Conservation (phyloP, 2,888 invertebrate species). For the Venustoraphidia nigricollis region DNA sequence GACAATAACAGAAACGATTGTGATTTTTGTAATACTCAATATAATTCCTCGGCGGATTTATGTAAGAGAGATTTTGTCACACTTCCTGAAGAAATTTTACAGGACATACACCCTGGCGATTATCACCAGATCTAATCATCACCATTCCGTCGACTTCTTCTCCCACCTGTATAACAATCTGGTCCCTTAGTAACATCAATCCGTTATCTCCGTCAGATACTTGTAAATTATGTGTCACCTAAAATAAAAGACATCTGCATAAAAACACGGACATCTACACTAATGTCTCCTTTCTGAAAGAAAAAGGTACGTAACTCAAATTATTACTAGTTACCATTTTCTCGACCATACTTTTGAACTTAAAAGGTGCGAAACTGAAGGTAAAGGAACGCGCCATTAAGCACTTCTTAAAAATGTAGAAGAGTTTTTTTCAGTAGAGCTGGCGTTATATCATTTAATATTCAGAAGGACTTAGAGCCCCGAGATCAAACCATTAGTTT, state of each 20-base stretch:
- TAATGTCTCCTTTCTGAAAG: too few relatives aligned
- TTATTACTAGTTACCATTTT: too few relatives aligned
- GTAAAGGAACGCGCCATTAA: too few relatives aligned
- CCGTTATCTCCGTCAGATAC: slow-evolving; percentile 74
- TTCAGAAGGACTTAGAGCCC: too few relatives aligned
- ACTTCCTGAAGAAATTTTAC: slow-evolving; percentile 87
- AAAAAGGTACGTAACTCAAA: too few relatives aligned
- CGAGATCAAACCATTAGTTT: too few relatives aligned
- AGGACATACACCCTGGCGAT: slow-evolving; percentile 88
- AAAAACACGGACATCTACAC: too few relatives aligned
- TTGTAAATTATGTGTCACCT: slow-evolving; percentile 61
- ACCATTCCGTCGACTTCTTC: slow-evolving; percentile 90
- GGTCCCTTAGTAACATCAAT: slow-evolving; percentile 71
- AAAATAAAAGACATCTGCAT: slow-evolving; percentile 4
- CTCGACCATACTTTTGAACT: too few relatives aligned
- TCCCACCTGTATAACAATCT: slow-evolving; percentile 85
- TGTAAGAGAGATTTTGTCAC: slow-evolving; percentile 50
- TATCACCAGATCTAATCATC: slow-evolving; percentile 83
- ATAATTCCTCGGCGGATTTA: slow-evolving; percentile 13
- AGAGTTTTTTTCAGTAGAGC: too few relatives aligned
- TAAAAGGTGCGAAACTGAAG: too few relatives aligned
- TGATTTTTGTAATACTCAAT: neutral
- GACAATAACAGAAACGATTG: slow-evolving; percentile 1
- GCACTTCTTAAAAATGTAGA: too few relatives aligned
- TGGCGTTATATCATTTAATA: too few relatives aligned